These are phyloP conservation scores for Heliconius melpomene DNA, from an alignment of 1,140 invertebrate species.

Conservation along the genomic window DNA sequence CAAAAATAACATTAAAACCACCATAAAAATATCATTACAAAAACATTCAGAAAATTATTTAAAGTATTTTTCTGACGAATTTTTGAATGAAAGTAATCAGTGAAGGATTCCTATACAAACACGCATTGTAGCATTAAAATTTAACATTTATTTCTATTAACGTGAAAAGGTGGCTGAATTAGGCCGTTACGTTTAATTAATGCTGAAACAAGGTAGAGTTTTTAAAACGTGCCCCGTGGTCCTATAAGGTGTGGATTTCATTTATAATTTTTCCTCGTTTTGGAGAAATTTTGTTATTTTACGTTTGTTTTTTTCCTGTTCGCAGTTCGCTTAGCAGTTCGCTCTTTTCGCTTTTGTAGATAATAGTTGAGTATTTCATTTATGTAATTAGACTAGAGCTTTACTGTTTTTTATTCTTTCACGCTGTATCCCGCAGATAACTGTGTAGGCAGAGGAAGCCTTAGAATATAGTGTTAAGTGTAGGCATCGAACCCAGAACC, in stretches of 20 bases:
- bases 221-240: constrained; percentile 15
- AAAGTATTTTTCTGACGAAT: no score
- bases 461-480: no score
- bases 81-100: constrained; percentile 1
- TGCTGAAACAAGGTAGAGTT: constrained; percentile 9
- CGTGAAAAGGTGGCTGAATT: constrained; percentile 16
- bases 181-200: constrained; percentile 21
- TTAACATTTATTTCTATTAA: constrained; percentile 18
- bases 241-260: constrained; percentile 18
- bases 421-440: no score
- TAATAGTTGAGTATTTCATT: no score
- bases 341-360: neutral
- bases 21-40: no score
- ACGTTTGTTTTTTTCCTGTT: neutral
- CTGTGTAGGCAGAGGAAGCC: no score
- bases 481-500: no score
- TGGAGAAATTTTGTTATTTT: neutral
- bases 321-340: neutral
- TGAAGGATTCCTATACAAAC: constrained; percentile 2
- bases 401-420: no score
- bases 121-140: constrained; percentile 13
- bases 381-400: no score
- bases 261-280: constrained; percentile 6
- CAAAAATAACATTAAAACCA: no score
- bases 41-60: no score